phyloP scores from a whole-genome alignment of 2,113 vertebrate genomes.

The Aptenodytes patagonicus region DNA sequence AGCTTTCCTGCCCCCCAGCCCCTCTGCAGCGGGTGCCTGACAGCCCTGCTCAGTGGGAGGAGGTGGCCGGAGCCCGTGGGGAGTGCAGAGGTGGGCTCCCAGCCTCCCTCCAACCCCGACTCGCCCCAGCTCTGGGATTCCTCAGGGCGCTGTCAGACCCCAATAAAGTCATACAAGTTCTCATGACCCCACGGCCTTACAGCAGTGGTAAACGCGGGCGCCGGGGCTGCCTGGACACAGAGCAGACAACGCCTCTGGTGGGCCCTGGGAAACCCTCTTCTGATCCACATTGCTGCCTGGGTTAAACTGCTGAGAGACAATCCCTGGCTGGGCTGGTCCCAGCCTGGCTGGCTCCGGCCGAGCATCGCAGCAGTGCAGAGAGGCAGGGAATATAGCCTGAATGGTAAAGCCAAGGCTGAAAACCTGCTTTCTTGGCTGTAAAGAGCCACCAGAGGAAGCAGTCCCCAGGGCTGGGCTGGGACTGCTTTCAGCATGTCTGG shows the following conservation, averaged over 20 bases:
- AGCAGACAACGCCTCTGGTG: background rate
- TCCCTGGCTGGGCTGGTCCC: background rate
- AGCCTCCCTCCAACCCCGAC: background rate
- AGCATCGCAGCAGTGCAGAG: background rate
- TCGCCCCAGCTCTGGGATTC: conserved; percentile 1
- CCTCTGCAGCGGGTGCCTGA: background rate
- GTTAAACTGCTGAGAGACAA: background rate
- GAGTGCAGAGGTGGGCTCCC: background rate
- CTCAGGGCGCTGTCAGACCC: conserved; percentile 39
- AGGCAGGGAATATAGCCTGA: background rate
- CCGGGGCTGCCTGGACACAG: background rate
- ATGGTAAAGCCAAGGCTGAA: background rate
- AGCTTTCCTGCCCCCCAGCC: background rate
- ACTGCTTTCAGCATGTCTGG: background rate
- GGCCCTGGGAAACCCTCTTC: background rate
- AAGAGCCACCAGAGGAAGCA: background rate
- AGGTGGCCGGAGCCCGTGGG: background rate
- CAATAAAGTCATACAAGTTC: conserved; percentile 21
- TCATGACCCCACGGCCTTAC: conserved; percentile 13
- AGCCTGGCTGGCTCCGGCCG: background rate
- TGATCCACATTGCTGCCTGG: background rate
- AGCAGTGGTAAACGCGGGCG: accelerated
- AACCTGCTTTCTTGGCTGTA: background rate
- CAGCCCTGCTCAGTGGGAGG: background rate
- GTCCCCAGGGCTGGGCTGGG: background rate